Evolutionary conservation across 2,797 vertebrate species (phyloP).

Genomic region (Bucorvus abyssinicus): DNA sequence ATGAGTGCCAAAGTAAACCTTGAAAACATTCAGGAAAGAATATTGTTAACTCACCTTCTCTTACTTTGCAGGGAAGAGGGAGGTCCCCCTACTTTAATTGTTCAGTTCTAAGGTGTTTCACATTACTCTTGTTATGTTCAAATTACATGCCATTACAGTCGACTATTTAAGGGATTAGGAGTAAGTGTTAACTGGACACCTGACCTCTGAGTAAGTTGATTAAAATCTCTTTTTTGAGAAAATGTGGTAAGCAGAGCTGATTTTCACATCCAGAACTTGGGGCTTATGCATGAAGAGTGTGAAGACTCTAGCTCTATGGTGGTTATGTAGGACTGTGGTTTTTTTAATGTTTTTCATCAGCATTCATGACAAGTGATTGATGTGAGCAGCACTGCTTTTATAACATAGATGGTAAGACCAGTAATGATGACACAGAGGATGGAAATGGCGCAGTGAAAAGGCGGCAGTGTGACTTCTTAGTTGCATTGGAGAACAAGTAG

Average conservation of each 20-base stretch:
- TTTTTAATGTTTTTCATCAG: background rate
- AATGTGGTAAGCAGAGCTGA: background rate
- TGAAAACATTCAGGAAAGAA: background rate
- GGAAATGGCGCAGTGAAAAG: background rate
- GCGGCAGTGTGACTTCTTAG: background rate
- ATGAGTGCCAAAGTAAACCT: background rate
- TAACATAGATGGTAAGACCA: background rate
- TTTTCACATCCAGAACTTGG: background rate
- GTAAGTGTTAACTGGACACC: constrained; percentile 27
- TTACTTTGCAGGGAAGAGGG: background rate
- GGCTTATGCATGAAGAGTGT: background rate
- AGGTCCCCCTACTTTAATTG: background rate
- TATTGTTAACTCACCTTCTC: background rate
- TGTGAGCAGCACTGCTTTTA: background rate
- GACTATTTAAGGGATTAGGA: constrained; percentile 11
- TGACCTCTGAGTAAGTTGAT: constrained; percentile 8
- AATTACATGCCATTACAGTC: constrained; percentile 2
- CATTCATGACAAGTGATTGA: background rate
- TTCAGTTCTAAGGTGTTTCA: background rate
- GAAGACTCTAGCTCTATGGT: fast-evolving
- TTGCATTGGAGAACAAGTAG: background rate
- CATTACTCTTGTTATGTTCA: constrained; percentile 4
- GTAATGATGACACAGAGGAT: background rate
- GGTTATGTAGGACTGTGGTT: background rate
- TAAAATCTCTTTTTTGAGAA: background rate